A percentile compares a stretch with the other conserved stretches of the same genome.
Conservation (phyloP, 35 echinoderm and acorn worm genomes). For the Ptychodera flava region DNA sequence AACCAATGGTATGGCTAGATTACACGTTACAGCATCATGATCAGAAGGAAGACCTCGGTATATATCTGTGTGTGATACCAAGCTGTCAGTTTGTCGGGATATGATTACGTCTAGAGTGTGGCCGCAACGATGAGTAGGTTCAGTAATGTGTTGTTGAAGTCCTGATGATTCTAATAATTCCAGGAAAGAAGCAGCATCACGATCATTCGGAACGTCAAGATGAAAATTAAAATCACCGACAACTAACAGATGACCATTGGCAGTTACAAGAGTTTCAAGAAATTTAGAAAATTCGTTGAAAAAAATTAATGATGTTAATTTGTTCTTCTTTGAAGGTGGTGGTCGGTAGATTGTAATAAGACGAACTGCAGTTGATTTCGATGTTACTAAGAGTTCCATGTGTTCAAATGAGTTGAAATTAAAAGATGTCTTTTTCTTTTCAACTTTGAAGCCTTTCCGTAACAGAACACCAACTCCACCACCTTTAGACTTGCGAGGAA, state of each 20-base stretch:
- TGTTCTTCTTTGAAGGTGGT: constrained; percentile 28
- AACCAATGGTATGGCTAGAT: too few species aligned
- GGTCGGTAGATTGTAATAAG: constrained; percentile 32
- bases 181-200: neutral
- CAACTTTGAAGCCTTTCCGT: constrained; percentile 26
- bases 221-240: constrained; percentile 49
- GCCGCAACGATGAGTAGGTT: constrained; percentile 23
- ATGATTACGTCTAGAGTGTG: constrained; percentile 13
- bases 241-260: constrained; percentile 14
- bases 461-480: too few species aligned
- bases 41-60: constrained; percentile 8
- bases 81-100: neutral
- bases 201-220: constrained; percentile 23
- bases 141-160: constrained; percentile 32
- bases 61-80: neutral
- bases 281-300: constrained; percentile 26
- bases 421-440: constrained; percentile 16
- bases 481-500: constrained; percentile 6
- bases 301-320: constrained; percentile 9
- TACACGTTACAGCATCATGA: neutral
- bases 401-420: constrained; percentile 37
- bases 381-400: constrained; percentile 19
- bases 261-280: constrained; percentile 11
- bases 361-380: constrained; percentile 19
- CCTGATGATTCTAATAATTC: neutral